Conservation (phyloP, 2,797 vertebrate species). For the Lithobates sylvaticus region DNA sequence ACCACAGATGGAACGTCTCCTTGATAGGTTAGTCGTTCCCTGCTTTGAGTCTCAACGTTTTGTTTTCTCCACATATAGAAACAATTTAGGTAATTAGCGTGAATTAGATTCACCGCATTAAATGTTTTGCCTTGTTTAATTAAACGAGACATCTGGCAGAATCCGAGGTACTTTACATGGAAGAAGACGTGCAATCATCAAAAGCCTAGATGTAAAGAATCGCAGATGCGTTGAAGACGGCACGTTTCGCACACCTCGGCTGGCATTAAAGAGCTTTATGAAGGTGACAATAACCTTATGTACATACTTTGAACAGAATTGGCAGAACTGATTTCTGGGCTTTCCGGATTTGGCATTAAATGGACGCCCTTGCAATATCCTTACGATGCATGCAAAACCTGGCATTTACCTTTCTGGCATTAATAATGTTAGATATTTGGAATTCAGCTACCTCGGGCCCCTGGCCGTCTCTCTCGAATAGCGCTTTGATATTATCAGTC, state of each 20-base stretch:
- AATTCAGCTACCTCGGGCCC: constrained; percentile 19
- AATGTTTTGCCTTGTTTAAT: constrained; percentile 20
- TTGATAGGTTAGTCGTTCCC: too few species aligned
- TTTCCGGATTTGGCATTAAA: constrained; percentile 43
- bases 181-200: not conserved
- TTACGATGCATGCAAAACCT: constrained; percentile 55
- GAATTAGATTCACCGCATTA: not conserved
- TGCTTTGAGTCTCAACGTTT: too few species aligned
- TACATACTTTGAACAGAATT: constrained; percentile 43
- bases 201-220: not conserved
- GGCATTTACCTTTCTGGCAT: constrained; percentile 57
- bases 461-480: not conserved
- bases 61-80: not conserved
- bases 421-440: constrained; percentile 53
- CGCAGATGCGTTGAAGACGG: not conserved
- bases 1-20: too few species aligned
- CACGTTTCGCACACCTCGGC: not conserved
- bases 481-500: constrained; percentile 27
- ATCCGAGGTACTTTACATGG: not conserved
- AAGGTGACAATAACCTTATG: constrained; percentile 56
- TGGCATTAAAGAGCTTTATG: constrained; percentile 46
- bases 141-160: constrained; percentile 34
- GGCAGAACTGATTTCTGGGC: constrained; percentile 34
- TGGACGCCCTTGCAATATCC: constrained; percentile 57
- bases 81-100: not conserved